Conservation (phyloP, 2,113 vertebrate species). For the Edolisoma coerulescens region DNA sequence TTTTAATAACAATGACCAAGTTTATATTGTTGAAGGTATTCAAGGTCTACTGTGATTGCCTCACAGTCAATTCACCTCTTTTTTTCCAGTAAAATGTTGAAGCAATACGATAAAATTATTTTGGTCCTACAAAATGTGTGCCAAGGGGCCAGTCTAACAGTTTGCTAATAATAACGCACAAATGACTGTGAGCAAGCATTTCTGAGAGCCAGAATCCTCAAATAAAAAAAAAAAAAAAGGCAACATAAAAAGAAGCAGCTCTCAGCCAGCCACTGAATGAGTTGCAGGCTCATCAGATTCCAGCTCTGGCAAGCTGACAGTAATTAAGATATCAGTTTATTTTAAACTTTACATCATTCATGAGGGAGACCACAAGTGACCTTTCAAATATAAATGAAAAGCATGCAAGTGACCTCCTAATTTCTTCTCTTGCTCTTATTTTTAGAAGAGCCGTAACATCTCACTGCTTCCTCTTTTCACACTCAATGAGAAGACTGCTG, state of each 20-base stretch:
- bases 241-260: neutral
- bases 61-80: neutral
- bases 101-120: conserved; percentile 12
- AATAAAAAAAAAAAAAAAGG: neutral
- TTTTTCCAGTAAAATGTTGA: neutral
- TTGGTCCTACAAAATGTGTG: neutral
- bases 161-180: conserved; percentile 33
- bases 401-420: neutral
- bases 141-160: neutral
- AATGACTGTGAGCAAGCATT: conserved; percentile 54
- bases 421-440: neutral
- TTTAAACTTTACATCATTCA: conserved; percentile 17
- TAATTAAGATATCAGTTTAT: conserved; percentile 44
- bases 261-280: neutral
- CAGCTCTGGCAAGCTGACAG: conserved; percentile 13
- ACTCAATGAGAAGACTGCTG: neutral
- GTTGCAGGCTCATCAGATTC: conserved; percentile 48
- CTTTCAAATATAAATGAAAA: conserved; percentile 62
- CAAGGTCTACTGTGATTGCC: neutral
- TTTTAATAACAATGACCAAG: neutral
- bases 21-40: neutral
- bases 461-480: neutral
- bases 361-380: neutral
- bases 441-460: neutral
- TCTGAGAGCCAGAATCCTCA: conserved; percentile 31